Evolutionary conservation across 2,797 vertebrate genomes (phyloP).

Genomic region (Coluber constrictor): DNA sequence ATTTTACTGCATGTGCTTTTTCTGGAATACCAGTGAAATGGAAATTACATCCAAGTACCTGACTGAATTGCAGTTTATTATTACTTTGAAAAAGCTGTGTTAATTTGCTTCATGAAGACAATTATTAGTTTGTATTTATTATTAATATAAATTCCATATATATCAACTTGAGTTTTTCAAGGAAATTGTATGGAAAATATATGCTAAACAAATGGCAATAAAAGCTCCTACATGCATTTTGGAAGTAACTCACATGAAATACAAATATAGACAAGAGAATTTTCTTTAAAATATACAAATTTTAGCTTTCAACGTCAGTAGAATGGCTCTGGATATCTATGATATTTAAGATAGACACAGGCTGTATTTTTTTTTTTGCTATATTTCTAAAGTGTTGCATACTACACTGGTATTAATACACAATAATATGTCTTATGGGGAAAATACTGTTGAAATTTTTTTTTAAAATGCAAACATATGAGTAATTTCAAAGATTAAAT

Average conservation of each 20-base stretch:
- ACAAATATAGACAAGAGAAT: background rate
- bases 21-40: background rate
- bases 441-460: background rate
- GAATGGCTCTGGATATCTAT: slow-evolving; percentile 20
- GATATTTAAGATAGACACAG: background rate
- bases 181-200: background rate
- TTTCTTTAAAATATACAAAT: background rate
- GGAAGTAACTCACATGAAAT: background rate
- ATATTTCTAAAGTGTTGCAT: background rate
- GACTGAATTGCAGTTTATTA: background rate
- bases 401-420: background rate
- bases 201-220: fast-evolving
- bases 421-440: background rate
- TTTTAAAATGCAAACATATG: background rate
- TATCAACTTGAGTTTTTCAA: fast-evolving
- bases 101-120: background rate
- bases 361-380: background rate
- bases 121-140: background rate
- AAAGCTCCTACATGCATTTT: background rate
- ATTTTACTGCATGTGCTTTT: background rate
- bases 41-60: background rate
- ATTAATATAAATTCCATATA: background rate
- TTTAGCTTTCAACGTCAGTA: background rate
- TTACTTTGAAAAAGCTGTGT: background rate
- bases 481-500: background rate